Conservation (phyloP, 2,113 vertebrate species). For the Neopipo cinnamomea region DNA sequence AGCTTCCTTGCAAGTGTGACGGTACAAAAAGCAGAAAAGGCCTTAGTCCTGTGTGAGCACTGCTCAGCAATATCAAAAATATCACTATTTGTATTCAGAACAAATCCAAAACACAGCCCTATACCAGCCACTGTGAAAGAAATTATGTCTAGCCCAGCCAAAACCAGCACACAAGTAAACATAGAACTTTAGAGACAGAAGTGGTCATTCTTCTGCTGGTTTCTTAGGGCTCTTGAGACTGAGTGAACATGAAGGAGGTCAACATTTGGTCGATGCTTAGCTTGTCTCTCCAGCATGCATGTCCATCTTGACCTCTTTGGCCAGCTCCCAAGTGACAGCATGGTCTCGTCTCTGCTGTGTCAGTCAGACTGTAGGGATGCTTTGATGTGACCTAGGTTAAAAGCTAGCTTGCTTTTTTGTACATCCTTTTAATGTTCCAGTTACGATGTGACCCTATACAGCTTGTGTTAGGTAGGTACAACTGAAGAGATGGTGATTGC, state of each 20-base stretch:
- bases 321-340: neutral
- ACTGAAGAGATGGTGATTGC: neutral
- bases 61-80: neutral
- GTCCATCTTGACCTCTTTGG: neutral
- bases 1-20: rapidly evolving
- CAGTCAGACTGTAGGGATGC: neutral
- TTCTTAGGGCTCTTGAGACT: neutral
- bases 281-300: neutral
- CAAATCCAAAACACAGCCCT: neutral
- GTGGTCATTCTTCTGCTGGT: neutral
- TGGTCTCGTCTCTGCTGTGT: neutral
- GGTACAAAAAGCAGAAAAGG: neutral
- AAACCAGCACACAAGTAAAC: neutral
- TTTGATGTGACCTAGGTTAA: neutral
- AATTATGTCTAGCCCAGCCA: neutral
- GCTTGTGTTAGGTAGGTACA: neutral
- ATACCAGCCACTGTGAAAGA: neutral
- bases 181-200: neutral
- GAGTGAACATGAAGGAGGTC: neutral
- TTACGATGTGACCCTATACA: neutral
- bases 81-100: neutral
- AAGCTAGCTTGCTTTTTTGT: neutral
- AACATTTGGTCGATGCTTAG: neutral
- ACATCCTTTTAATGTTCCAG: neutral
- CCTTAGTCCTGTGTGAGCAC: neutral